Evolutionary conservation across 2,888 invertebrate genomes (phyloP), one percentile per base, ranked within the genome.

Genomic region (Troilus luridus): DNA sequence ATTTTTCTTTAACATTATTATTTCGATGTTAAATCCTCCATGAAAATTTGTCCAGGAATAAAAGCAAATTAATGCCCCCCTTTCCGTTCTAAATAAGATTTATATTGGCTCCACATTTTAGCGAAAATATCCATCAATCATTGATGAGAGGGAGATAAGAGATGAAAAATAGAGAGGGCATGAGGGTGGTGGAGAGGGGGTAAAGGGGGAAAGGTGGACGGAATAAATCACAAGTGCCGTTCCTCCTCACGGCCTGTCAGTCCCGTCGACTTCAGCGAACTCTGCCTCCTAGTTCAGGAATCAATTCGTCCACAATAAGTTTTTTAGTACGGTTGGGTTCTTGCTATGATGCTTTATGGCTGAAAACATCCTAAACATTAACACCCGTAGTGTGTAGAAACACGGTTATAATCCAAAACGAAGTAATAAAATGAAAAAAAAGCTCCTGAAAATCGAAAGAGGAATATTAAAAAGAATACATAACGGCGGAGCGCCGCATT

Each of bases 91-190:
- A 41, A 77, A 77, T 41, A 77, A 8, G 9, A 77, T 77, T 77
- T 77, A 77, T 77, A 41, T 77, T 77, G 27, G 19, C 27, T 77
- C 72, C 27, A 27, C 9, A 41, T 77, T 77, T 77, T 41, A 17
- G 27, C 27, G 2, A 77, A 77, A 77, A 77, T 77, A 77, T 77
- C 41, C 72, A 77, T 77, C 72, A 77, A 77, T 77, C 72, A 77
- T 41, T 77, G 72, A 77, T 77, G 27, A 77, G 41, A 77, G 72
- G 7, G 41, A 77, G 72, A 77, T 77, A 77, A 41, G 17, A 3
- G 72, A 77, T 77, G 72, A 77, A 77, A 77, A 77, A 77, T 77
- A 41, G 27, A 77, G 27, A 27, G 41, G 41, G 41, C 41, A 41
- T 41, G 41, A 41, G 41, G 41, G 41, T 41, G 41, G 41, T 5